Base-by-base conservation (phyloP, 2,797 vertebrate genomes). In the Taeniopygia guttata region DNA sequence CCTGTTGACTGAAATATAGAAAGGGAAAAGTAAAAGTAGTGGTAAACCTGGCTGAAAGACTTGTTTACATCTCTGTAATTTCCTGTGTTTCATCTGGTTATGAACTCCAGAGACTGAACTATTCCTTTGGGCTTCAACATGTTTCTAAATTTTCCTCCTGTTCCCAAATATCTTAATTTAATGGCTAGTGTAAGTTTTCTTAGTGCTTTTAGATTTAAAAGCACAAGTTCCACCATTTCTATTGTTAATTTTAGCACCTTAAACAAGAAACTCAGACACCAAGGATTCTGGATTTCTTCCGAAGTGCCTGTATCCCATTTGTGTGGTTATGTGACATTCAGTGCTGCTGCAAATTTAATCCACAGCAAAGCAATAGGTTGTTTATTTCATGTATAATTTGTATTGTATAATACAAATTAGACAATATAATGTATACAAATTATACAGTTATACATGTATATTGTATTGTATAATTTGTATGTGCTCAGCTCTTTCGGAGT, bases 51-150 rank as follows among this genome's bases (percentile, higher is more conserved):
- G 80, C 85, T 94, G 79, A 90, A 91, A 87, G n/a, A 90, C 55
- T 91, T 96, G 94, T 96, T 96, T 94, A 95, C 95, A 88, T 96
- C 87, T 91, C 79, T 84, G 73, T 76, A 90, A 95, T 96, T 96
- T 96, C 95, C 95, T 95, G 91, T 92, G 55, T 84, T 97, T 94
- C 93, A 93, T 95, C 92, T 96, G 74, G 67, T 94, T 86, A 70
- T 42, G 87, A 90, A 76, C 95, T 91, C 87, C 63, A 60, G 80
- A 90, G 87, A 86, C 69, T 36, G 38, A 84, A 51, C 49, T 90
- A 82, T 73, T 96, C 94, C 94, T 92, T 43, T 69, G 82, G 63
- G 91, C 25, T 93, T 88, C 91, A 70, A 16, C 5, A 43, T 67
- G 63, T 94, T 93, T 88, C 76, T 92, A 49, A 94, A 30, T 70